Evolutionary conservation across 1,140 invertebrate genomes (phyloP), one percentile per base, ranked within the genome.

Genomic region (Bursaphelenchus mucronatus): DNA sequence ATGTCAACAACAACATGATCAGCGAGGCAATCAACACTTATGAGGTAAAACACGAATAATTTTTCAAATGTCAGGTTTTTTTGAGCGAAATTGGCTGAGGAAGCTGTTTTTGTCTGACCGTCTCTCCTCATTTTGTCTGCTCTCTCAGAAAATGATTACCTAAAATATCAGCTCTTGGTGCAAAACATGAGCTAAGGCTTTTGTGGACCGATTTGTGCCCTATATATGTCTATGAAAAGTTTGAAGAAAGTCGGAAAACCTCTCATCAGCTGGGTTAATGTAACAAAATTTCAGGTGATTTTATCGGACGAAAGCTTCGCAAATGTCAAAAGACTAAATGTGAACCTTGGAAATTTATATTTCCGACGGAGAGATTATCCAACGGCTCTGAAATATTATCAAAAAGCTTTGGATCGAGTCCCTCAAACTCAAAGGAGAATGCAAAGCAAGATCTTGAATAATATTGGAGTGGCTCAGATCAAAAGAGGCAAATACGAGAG

Each of bases 281-380:
- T 30, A 30, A 30, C 1, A 30, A 83, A 45, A 44, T 50, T 15
- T 15, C n/a, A 17, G 17, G 30, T 82, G 30, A 82, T 85, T 66
- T 82, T 82, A 3, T 85, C 84, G 69, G 85, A 85, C 69, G 84
- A 75, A 62, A 69, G 67, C 21, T 80, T 77, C 46, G 61, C 59
- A 50, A 70, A 79, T 70, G 63, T 73, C 81, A 89, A 92, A 76
- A 87, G 93, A 68, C 83, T 98, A 0, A 94, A 94, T 85, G 88
- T 97, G 0, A 98, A 98, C 78, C 97, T 98, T 89, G 95, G 93
- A 2, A 97, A 97, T 81, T 94, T 97, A 79, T 93, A 95, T 82
- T 92, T 91, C 69, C 90, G 90, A 43, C n/a, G 39, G 54, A n/a
- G 40, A n/a, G 90, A 97, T 76, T 91, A 90, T 76, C 87, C 89